Evolutionary conservation across 2,888 invertebrate genomes (phyloP).

Genomic region (Ophion ventricosus): DNA sequence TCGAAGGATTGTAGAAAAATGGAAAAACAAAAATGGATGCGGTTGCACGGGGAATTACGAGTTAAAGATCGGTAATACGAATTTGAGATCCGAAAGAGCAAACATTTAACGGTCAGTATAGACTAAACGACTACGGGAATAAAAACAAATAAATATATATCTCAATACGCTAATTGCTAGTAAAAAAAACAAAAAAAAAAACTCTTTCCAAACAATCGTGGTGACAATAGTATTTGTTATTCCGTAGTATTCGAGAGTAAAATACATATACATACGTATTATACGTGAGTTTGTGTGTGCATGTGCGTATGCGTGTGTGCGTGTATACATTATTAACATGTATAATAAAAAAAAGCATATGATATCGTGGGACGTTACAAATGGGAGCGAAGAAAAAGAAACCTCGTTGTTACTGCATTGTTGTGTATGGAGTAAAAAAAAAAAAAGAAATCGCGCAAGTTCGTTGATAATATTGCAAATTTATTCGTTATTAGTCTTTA

Average conservation of each 20-base stretch:
- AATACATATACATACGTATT: slow-evolving; percentile 47
- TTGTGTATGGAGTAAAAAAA: slow-evolving; percentile 66
- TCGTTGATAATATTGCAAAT: slow-evolving; percentile 74
- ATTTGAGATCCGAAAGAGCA: slow-evolving; percentile 67
- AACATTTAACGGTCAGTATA: slow-evolving; percentile 56
- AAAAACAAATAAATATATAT: slow-evolving; percentile 41
- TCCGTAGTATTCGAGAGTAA: slow-evolving; percentile 73
- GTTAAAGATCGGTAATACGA: slow-evolving; percentile 65
- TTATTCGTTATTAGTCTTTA: slow-evolving; percentile 73
- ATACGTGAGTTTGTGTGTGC: no score
- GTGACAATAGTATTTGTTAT: slow-evolving; percentile 81
- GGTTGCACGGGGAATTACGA: slow-evolving; percentile 58
- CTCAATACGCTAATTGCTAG: slow-evolving; percentile 63
- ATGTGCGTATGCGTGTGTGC: background rate
- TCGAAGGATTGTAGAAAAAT: slow-evolving; percentile 27
- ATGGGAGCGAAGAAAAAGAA: slow-evolving; percentile 60
- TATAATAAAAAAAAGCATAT: slow-evolving; percentile 60
- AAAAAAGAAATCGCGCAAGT: slow-evolving; percentile 64
- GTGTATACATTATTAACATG: slow-evolving; percentile 22
- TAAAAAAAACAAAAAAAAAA: no score
- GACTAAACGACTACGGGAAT: slow-evolving; percentile 56
- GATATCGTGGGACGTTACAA: slow-evolving; percentile 69
- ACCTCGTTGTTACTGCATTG: slow-evolving; percentile 73
- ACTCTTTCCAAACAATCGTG: slow-evolving; percentile 79
- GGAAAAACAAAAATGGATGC: slow-evolving; percentile 43